Conservation (phyloP, 1,140 invertebrate genomes). For the Fopius arisanus region DNA sequence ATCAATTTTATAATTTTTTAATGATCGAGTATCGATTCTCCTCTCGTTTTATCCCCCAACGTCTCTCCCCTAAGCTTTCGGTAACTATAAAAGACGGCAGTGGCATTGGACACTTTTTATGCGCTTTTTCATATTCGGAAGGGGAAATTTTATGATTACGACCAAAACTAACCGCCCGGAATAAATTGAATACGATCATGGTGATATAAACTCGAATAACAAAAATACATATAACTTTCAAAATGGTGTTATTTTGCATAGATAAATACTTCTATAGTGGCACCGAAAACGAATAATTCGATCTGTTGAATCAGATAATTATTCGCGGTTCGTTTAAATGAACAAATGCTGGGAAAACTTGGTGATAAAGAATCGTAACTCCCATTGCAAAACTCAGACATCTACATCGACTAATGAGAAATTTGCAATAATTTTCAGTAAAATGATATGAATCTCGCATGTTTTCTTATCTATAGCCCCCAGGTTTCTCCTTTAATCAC, state of each 20-base stretch:
- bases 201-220: not conserved
- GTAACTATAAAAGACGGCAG: not conserved
- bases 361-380: not conserved
- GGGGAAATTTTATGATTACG: not conserved
- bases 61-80: too few species aligned
- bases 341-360: too few species aligned
- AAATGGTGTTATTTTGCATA: not conserved
- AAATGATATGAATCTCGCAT: not conserved
- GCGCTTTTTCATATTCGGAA: not conserved
- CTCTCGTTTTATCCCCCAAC: too few species aligned
- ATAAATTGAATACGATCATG: not conserved
- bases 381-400: not conserved
- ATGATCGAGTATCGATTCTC: too few species aligned
- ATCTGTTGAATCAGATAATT: not conserved
- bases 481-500: too few species aligned
- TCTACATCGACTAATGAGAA: not conserved
- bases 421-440: not conserved
- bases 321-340: not conserved
- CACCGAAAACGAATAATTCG: not conserved
- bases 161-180: not conserved
- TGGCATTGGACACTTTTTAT: not conserved
- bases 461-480: too few species aligned
- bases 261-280: not conserved
- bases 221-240: not conserved
- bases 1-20: too few species aligned